phyloP scores from a whole-genome alignment of 1,140 invertebrate species.

The Dinothrombium tinctorium region DNA sequence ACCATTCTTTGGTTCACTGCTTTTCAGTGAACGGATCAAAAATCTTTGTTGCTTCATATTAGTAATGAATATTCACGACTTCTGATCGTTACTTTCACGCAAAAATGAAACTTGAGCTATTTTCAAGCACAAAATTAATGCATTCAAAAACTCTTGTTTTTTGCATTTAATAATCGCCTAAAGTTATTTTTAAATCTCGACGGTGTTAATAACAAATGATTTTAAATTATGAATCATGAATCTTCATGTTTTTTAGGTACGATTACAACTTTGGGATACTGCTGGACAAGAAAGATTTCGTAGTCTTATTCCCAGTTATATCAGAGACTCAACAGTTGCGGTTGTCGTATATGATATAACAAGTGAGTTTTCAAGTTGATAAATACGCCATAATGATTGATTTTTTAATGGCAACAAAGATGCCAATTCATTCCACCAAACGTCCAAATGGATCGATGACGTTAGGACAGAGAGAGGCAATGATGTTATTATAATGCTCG shows the following conservation, averaged over 20 bases:
- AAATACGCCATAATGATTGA: conserved; percentile 2
- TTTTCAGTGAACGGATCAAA: too few species aligned
- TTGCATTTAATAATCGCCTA: too few species aligned
- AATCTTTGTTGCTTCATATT: too few species aligned
- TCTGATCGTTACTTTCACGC: too few species aligned
- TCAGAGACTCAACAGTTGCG: conserved; percentile 95
- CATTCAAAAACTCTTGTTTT: too few species aligned
- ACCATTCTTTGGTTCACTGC: too few species aligned
- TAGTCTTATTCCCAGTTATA: conserved; percentile 95
- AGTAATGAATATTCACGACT: too few species aligned
- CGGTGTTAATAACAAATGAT: too few species aligned
- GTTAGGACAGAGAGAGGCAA: conserved; percentile 94
- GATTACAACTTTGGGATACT: conserved; percentile 95
- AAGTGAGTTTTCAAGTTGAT: conserved; percentile 33
- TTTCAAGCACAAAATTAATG: too few species aligned
- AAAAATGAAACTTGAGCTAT: too few species aligned
- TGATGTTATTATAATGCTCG: conserved; percentile 99
- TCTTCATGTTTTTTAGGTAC: conserved; percentile 30
- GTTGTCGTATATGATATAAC: conserved; percentile 99
- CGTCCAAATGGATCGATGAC: conserved; percentile 99
- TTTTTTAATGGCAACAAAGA: conserved; percentile 20
- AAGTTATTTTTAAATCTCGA: too few species aligned
- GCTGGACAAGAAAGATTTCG: conserved; percentile 95
- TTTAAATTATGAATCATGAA: too few species aligned
- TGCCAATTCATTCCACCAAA: conserved; percentile 96